Percentiles rank a stretch among this genome's conserved stretches.
phyloP scores from a whole-genome alignment of 2,113 vertebrate genomes.

The Zosterops borbonicus region DNA sequence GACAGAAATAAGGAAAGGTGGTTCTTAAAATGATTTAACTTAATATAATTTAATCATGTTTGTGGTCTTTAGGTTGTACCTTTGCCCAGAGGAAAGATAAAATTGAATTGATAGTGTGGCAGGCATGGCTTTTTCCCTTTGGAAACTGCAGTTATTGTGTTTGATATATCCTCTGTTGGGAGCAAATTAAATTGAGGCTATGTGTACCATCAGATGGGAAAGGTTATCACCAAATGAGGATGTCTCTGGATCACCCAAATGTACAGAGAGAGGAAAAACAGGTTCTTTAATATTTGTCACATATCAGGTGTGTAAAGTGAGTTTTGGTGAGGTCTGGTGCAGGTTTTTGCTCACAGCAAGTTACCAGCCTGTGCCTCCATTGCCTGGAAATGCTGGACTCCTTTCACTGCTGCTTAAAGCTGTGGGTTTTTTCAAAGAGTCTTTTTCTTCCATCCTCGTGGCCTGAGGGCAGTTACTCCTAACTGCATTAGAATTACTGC shows the following conservation, averaged over 20 bases:
- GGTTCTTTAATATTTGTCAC: neutral
- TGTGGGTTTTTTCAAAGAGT: neutral
- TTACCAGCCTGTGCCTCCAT: neutral
- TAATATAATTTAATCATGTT: conserved; percentile 53
- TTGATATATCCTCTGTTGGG: neutral
- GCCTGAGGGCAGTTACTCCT: neutral
- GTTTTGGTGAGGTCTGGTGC: neutral
- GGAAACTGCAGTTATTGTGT: conserved; percentile 25
- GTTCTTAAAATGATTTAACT: conserved; percentile 59
- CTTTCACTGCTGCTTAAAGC: neutral
- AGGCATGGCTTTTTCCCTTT: conserved; percentile 23
- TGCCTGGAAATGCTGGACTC: neutral
- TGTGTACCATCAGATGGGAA: conserved; percentile 26
- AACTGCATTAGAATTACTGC: neutral
- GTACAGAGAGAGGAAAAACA: neutral
- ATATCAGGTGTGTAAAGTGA: neutral
- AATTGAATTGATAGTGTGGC: conserved; percentile 53
- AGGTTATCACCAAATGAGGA: conserved; percentile 27
- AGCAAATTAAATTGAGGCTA: conserved; percentile 56
- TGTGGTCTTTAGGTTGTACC: conserved; percentile 19
- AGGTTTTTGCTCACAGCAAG: neutral
- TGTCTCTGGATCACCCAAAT: neutral
- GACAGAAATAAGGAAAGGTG: conserved; percentile 11
- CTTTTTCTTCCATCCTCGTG: neutral
- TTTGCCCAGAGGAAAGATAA: conserved; percentile 50